Evolutionary conservation across 2,888 invertebrate species (phyloP), one percentile per base, ranked within the genome.

Genomic region (Diarsia dahlii): DNA sequence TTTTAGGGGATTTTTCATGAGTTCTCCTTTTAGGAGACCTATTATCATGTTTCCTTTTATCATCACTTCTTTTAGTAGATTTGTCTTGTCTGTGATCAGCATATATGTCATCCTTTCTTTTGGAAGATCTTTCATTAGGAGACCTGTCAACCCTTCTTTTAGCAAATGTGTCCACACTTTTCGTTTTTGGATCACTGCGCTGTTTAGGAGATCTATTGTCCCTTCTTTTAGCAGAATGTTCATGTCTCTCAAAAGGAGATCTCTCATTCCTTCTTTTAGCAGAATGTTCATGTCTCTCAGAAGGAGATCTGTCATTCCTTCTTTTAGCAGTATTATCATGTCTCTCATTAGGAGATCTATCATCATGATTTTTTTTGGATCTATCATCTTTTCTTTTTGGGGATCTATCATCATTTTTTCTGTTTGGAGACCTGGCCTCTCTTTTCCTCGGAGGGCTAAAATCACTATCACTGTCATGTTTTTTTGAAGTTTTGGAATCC

Each of bases 391-490:
- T 81, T 69, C 78, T 86, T 73, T 34, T 77, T 28, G 68, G 58
- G 1, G 75, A 68, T n/a, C 45, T 52, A 28, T 82, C 69, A 48
- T 72, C 4, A 23, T 48, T 46, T 23, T 18, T 74, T 56, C 65
- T 79, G 28, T 71, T 75, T 10, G 84, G 85, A 54, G 87, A 73
- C 50, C 66, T 83, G 2, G 76, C 74, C 48, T 81, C 54, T 6
- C 39, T 87, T 84, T 83, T 92, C 84, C 94, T 93, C 0, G 93
- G 94, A 23, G 95, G 96, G 78, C 95, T 96, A 64, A 92, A 85
- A 84, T 97, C 95, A 89, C 93, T 94, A 58, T 95, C 95, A 80
- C 92, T 93, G 13, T 89, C 71, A 46, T 89, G 86, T 56, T 87
- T 86, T 56, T 84, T 89, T 6, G 71, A 82, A 18, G 72, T 73